phyloP scores from a whole-genome alignment of 2,888 invertebrate genomes.

The Aelia acuminata region DNA sequence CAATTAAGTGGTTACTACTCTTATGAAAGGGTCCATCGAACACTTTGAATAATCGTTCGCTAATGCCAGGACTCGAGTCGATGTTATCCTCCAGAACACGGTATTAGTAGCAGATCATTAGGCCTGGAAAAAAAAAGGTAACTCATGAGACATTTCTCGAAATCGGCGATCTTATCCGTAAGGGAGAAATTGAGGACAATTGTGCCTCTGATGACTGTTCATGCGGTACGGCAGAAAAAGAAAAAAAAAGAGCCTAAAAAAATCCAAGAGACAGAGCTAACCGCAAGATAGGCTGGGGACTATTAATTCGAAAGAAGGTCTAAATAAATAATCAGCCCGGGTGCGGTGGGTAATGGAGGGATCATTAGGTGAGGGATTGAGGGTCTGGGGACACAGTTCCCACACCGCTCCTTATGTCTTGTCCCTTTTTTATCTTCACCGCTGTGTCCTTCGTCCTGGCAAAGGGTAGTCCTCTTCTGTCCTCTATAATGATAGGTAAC shows the following conservation, averaged over 20 bases:
- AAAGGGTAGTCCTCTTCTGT: conserved; percentile 33
- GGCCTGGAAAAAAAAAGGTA: neutral
- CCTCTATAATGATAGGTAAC: neutral
- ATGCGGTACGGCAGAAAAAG: neutral
- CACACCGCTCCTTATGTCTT: conserved; percentile 23
- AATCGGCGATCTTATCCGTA: conserved; percentile 37
- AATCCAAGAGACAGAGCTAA: neutral
- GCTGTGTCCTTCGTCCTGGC: conserved; percentile 1
- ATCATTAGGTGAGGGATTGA: neutral
- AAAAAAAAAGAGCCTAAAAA: neutral
- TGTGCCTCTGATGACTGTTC: conserved; percentile 11
- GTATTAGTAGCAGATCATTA: conserved; percentile 30
- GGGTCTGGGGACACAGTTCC: conserved; percentile 16
- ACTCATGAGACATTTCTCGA: conserved; percentile 21
- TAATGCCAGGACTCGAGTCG: neutral
- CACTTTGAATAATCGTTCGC: conserved; percentile 40
- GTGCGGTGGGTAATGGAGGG: conserved; percentile 18
- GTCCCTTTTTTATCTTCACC: conserved; percentile 10
- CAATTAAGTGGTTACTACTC: conserved; percentile 18
- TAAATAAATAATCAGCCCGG: conserved; percentile 21
- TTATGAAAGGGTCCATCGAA: conserved; percentile 25
- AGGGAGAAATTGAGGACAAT: conserved; percentile 33
- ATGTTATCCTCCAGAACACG: neutral
- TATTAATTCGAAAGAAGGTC: conserved; percentile 28
- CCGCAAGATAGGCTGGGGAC: conserved; percentile 7